These are phyloP conservation scores for Thalassophryne amazonica DNA, from an alignment of 2,797 vertebrate genomes.

Conservation along the genomic window DNA sequence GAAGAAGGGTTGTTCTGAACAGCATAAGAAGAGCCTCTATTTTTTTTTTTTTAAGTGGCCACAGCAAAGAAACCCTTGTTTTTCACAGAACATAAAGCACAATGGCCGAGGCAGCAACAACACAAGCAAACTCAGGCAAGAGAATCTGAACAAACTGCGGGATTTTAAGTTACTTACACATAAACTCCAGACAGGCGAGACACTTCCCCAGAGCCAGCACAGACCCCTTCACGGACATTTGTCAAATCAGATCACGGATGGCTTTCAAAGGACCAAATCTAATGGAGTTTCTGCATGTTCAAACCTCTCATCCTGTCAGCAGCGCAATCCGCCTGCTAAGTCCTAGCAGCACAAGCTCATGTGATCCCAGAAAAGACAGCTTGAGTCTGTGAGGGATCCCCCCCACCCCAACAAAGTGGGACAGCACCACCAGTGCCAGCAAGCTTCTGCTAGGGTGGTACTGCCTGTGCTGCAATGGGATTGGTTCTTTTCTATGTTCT, in stretches of 20 bases:
- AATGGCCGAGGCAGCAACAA: constrained; percentile 47
- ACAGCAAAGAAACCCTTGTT: too few species aligned
- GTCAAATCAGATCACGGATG: constrained; percentile 11
- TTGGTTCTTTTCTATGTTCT: constrained; percentile 48
- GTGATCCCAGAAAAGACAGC: constrained; percentile 29
- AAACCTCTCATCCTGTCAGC: constrained; percentile 31
- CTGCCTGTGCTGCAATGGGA: constrained; percentile 45
- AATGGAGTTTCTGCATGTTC: not conserved
- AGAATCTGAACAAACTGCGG: not conserved
- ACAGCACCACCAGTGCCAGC: constrained; percentile 35
- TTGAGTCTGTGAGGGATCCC: constrained; percentile 45
- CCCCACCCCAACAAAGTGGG: constrained; percentile 42
- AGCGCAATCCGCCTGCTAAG: constrained; percentile 7
- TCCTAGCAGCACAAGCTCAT: constrained; percentile 29
- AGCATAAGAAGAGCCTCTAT: too few species aligned
- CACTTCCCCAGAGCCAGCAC: constrained; percentile 56
- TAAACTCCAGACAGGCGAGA: constrained; percentile 62
- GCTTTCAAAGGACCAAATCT: not conserved
- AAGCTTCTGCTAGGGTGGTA: constrained; percentile 46
- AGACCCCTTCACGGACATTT: constrained; percentile 54
- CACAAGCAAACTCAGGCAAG: constrained; percentile 29
- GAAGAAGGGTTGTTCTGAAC: too few species aligned
- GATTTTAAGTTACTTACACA: constrained; percentile 44
- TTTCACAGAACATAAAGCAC: too few species aligned
- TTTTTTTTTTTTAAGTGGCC: too few species aligned